Evolutionary conservation across 2,113 vertebrate genomes (phyloP).

Genomic region (Hippocampus abdominalis): DNA sequence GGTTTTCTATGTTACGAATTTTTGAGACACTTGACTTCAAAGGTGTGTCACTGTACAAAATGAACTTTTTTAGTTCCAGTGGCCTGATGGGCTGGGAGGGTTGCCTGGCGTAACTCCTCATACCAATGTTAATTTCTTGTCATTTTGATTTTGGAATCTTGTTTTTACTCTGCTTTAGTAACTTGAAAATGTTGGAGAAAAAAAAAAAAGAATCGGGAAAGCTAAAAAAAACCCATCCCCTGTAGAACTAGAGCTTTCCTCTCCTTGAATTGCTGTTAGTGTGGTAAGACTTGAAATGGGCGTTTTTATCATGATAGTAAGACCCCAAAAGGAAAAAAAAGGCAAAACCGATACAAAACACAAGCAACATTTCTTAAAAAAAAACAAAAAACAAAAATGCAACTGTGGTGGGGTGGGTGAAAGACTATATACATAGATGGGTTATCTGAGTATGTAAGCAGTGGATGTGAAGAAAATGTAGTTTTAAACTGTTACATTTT

Average conservation of each 20-base stretch:
- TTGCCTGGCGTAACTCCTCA: slow-evolving; percentile 88
- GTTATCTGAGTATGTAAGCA: slow-evolving; percentile 93
- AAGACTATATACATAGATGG: slow-evolving; percentile 71
- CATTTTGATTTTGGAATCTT: slow-evolving; percentile 58
- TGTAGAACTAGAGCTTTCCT: slow-evolving; percentile 85
- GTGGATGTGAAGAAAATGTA: slow-evolving; percentile 98
- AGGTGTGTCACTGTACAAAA: slow-evolving; percentile 84
- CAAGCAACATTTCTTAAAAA: slow-evolving; percentile 41
- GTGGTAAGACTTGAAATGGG: slow-evolving; percentile 84
- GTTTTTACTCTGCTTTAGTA: slow-evolving; percentile 69
- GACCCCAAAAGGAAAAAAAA: slow-evolving; percentile 69
- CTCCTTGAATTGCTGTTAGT: slow-evolving; percentile 93
- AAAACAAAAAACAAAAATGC: slow-evolving; percentile 26
- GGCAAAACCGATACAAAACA: slow-evolving; percentile 51
- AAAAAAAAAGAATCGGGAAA: slow-evolving; percentile 61
- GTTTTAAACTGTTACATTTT: slow-evolving; percentile 99
- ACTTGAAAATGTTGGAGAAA: slow-evolving; percentile 72
- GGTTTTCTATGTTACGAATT: slow-evolving; percentile 92
- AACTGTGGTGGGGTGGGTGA: slow-evolving; percentile 42
- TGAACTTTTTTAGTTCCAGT: slow-evolving; percentile 76
- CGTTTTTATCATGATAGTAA: slow-evolving; percentile 86
- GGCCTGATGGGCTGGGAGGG: slow-evolving; percentile 73
- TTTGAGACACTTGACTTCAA: slow-evolving; percentile 75
- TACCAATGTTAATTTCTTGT: slow-evolving; percentile 62
- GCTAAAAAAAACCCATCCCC: slow-evolving; percentile 59